Conservation (phyloP, 2,113 vertebrate species). For the Eubucco bourcierii region DNA sequence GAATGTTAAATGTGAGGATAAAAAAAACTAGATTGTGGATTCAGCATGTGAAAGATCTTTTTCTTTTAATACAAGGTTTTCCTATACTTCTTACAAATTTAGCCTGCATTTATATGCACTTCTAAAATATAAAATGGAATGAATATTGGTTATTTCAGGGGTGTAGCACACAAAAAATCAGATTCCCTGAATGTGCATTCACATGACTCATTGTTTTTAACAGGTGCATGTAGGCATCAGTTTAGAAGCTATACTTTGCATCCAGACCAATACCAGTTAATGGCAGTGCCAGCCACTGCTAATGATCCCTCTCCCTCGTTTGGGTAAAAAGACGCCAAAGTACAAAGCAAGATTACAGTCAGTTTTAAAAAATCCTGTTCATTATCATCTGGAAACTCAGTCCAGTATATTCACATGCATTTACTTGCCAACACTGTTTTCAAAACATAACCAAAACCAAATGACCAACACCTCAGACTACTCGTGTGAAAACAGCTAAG, state of each 20-base stretch:
- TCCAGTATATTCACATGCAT: neutral
- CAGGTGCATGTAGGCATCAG: constrained; percentile 17
- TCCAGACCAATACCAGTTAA: neutral
- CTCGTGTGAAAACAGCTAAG: neutral
- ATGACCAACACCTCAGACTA: rapidly evolving
- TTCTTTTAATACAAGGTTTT: neutral
- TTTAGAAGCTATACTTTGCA: neutral
- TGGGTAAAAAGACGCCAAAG: neutral
- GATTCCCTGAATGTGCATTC: neutral
- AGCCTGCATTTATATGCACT: neutral
- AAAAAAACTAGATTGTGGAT: neutral
- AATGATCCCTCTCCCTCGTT: neutral
- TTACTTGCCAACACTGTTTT: neutral
- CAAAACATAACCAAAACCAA: neutral
- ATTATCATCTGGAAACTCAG: neutral
- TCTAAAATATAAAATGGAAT: neutral
- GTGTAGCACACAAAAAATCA: neutral
- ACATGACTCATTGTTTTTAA: constrained; percentile 55
- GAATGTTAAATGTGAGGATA: neutral
- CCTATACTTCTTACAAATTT: neutral
- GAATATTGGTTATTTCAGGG: constrained; percentile 1
- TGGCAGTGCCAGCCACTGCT: neutral
- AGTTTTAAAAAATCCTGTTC: neutral
- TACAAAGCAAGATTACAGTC: neutral
- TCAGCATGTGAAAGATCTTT: neutral